Percentiles rank a stretch among this genome's conserved stretches.
Conservation (phyloP, 1,140 invertebrate genomes). For the Ridgeia piscesae region DNA sequence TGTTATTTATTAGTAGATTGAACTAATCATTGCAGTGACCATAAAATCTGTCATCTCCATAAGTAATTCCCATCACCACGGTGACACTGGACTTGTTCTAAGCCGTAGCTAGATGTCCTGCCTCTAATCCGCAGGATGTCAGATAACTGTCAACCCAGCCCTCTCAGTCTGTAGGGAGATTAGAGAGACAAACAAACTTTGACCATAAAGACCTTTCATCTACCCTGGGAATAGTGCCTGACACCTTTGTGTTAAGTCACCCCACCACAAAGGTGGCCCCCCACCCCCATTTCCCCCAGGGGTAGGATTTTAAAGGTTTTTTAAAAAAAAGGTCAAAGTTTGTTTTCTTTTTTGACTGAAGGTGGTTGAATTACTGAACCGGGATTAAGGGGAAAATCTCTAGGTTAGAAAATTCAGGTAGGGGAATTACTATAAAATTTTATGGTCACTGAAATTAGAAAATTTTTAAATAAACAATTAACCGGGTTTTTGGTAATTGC, state of each 20-base stretch:
- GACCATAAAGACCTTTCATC: background rate
- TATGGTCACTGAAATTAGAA: no score
- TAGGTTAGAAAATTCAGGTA: no score
- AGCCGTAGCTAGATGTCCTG: background rate
- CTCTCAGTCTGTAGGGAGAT: background rate
- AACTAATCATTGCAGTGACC: background rate
- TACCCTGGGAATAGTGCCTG: background rate
- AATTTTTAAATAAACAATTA: no score
- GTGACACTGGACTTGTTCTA: background rate
- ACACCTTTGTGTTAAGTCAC: background rate
- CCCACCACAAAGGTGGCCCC: constrained; percentile 3
- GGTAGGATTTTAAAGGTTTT: no score
- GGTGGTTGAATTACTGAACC: no score
- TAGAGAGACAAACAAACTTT: background rate
- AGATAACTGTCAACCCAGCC: background rate
- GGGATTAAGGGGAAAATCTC: no score
- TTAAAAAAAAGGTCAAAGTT: no score
- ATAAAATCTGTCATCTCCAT: background rate
- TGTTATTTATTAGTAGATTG: background rate
- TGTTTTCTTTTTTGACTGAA: no score
- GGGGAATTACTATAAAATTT: no score
- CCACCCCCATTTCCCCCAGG: no score
- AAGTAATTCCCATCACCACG: background rate
- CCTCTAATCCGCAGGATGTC: no score
- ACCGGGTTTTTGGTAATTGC: no score